These are phyloP conservation scores for Anthoscopus minutus DNA, from an alignment of 2,113 vertebrate genomes.

Conservation along the genomic window DNA sequence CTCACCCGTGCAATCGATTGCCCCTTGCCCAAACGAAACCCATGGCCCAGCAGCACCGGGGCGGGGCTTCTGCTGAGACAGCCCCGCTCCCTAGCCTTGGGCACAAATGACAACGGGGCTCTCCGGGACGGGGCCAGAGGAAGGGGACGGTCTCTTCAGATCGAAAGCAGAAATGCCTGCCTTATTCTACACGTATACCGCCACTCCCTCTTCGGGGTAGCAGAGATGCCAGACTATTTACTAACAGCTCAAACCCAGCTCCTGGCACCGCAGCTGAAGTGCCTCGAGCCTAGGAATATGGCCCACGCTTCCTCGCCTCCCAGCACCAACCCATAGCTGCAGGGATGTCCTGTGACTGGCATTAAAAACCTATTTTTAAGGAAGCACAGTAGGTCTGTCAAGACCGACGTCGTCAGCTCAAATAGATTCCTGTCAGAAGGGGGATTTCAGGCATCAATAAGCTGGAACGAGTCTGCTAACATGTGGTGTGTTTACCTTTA, in stretches of 20 bases:
- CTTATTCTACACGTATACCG: neutral
- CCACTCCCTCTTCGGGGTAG: fast-evolving
- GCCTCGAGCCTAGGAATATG: neutral
- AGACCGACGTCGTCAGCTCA: neutral
- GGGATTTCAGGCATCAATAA: neutral
- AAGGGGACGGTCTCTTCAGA: no score
- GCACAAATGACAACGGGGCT: neutral
- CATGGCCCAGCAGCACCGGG: fast-evolving
- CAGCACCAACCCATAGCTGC: neutral
- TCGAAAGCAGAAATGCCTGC: neutral
- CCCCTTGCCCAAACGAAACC: neutral
- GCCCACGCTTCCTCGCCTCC: neutral
- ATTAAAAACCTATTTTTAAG: neutral
- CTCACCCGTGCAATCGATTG: neutral
- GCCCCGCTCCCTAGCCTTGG: fast-evolving
- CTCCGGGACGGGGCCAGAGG: fast-evolving
- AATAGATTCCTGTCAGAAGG: neutral
- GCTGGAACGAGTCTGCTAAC: neutral
- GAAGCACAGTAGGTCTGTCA: neutral
- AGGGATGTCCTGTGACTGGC: neutral
- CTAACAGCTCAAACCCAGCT: neutral
- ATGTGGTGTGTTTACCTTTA: neutral
- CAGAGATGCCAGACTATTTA: neutral
- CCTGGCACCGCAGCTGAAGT: neutral
- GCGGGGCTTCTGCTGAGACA: fast-evolving